Evolutionary conservation across 2,888 invertebrate species (phyloP), one percentile per base, ranked within the genome.

Genomic region (Bursaphelenchus okinawaensis): DNA sequence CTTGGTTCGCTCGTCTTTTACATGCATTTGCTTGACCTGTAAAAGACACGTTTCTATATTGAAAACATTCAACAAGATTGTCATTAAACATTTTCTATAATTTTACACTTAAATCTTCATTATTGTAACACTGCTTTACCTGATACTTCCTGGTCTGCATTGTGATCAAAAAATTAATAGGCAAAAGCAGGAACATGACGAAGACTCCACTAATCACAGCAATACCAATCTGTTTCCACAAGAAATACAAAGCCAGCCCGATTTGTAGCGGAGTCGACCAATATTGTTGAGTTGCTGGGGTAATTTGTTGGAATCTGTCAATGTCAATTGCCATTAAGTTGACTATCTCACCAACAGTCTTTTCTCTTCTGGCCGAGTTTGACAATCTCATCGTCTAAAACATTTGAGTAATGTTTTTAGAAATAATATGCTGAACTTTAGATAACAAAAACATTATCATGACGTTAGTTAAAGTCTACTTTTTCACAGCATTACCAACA

Each of bases 191-290:
- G 52, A 96, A 89, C 92, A 96, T 92, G 40, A 95, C 91, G 2
- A 89, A 91, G 59, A 96, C 85, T n/a, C 93, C 93, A 55, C 93
- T 91, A n/a, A 96, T 84, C 0, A 93, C 92, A 0, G 93, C 91
- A 0, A 91, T 89, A 0, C 88, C 88, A 74, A 86, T 79, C 67
- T 85, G 83, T 70, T 81, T 70, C 84, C 84, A 86, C 31, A 86
- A 81, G 69, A 85, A 84, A 61, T 71, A 77, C 7, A 82, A 71
- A 0, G 81, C 75, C 16, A 82, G 56, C 20, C 70, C 68, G 51
- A 81, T 81, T 72, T 79, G 65, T 52, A 81, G 62, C 9, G 80
- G 80, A 12, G 75, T 81, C 7, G 76, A 77, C 80, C 80, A 80
- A 66, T 80, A 80, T 60, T 80, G 80, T 70, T 79, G 78, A 1